These are phyloP conservation scores for Saxidomus purpurata DNA, from an alignment of 1,140 invertebrate species.

Conservation along the genomic window DNA sequence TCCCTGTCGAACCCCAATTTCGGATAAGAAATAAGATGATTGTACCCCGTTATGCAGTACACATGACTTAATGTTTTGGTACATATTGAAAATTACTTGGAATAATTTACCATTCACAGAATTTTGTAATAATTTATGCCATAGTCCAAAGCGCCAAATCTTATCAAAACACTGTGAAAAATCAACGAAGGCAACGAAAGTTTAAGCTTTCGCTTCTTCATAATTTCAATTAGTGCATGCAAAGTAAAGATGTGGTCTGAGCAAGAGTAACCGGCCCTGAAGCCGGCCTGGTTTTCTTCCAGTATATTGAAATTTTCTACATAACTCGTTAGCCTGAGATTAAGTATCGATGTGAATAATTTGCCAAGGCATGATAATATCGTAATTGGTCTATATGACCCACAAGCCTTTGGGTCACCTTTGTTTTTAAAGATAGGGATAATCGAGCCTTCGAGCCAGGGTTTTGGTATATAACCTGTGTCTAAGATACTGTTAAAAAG, in stretches of 20 bases:
- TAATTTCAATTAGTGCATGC: constrained; percentile 18
- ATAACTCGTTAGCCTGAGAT: neutral
- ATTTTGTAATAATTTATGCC: constrained; percentile 43
- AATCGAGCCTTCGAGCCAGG: constrained; percentile 36
- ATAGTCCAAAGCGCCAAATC: constrained; percentile 50
- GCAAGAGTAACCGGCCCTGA: neutral
- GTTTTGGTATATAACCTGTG: neutral
- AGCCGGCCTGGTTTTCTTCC: too few relatives aligned
- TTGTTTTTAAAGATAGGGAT: constrained; percentile 43
- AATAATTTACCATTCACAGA: constrained; percentile 64
- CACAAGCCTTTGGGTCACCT: neutral
- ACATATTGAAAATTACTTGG: constrained; percentile 60
- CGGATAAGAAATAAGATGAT: constrained; percentile 21
- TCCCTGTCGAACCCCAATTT: constrained; percentile 55
- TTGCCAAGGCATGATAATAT: neutral
- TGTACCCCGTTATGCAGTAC: constrained; percentile 27
- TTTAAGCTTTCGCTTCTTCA: constrained; percentile 46
- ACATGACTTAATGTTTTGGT: constrained; percentile 57
- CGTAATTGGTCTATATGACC: constrained; percentile 6
- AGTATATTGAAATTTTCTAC: neutral
- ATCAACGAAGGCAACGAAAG: constrained; percentile 65
- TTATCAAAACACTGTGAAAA: constrained; percentile 61
- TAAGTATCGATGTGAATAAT: neutral
- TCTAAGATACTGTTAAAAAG: constrained; percentile 26
- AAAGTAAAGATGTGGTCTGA: constrained; percentile 17